Percentiles rank a stretch among this genome's conserved stretches.
Evolutionary conservation across 2,797 vertebrate genomes (phyloP).

Genomic region (Odontamblyopus lacepedii): DNA sequence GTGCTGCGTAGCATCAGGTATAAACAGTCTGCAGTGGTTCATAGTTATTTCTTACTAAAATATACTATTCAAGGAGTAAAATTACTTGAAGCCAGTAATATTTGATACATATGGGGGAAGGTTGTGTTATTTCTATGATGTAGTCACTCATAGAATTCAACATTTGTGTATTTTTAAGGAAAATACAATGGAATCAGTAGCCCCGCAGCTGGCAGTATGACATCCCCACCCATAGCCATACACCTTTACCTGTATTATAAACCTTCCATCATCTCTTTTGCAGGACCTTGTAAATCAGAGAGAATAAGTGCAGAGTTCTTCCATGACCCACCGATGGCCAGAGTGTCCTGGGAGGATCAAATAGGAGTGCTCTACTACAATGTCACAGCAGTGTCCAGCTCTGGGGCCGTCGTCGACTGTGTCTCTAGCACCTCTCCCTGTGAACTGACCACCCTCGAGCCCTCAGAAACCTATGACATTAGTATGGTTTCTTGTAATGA

Average conservation of each 20-base stretch:
- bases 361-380: slow-evolving; percentile 61
- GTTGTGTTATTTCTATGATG: too few species aligned
- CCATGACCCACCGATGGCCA: slow-evolving; percentile 63
- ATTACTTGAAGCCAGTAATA: too few species aligned
- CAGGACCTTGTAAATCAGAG: slow-evolving; percentile 76
- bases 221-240: too few species aligned
- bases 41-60: too few species aligned
- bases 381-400: slow-evolving; percentile 50
- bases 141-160: too few species aligned
- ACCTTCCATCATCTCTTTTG: neutral
- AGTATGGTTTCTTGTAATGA: slow-evolving; percentile 58
- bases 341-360: slow-evolving; percentile 65
- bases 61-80: too few species aligned
- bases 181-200: too few species aligned
- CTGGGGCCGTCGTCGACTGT: slow-evolving; percentile 46
- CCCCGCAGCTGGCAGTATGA: too few species aligned
- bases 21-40: too few species aligned
- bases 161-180: too few species aligned
- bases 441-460: slow-evolving; percentile 60
- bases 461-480: slow-evolving; percentile 70
- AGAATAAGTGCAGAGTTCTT: slow-evolving; percentile 62
- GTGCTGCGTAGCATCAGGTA: too few species aligned
- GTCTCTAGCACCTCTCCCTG: slow-evolving; percentile 71
- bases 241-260: neutral
- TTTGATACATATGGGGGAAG: too few species aligned